Evolutionary conservation across 2,113 vertebrate genomes (phyloP), one percentile per base, ranked within the genome.

Genomic region (Ranitomeya variabilis): DNA sequence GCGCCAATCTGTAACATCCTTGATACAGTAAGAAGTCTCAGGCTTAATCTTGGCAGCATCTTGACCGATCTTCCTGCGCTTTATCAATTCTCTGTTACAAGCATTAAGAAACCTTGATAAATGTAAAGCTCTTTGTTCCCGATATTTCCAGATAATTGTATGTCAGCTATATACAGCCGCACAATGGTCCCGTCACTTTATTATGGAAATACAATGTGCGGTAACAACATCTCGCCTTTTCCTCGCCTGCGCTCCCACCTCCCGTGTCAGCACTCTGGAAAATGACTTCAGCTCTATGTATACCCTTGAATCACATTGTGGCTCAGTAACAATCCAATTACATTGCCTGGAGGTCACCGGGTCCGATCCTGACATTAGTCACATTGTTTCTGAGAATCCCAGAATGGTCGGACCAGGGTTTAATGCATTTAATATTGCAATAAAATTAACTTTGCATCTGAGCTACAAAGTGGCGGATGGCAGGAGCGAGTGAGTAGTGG

Each of bases 381-480:
- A 26, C 54, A 57, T 80, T 80, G 26, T 57, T 59, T 60, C 78
- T 80, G 12, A 80, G 78, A 80, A 80, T 60, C 12, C 19, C 12
- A 54, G 5, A 45, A 19, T 57, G 77, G 52, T 57, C 21, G 51
- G 52, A 78, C 52, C 23, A 21, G 11, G 13, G n/a, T 23, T 23
- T 80, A 80, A 57, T 57, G 51, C 19, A n/a, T 23, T 80, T 74
- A 80, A 80, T 13, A n/a, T 31, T 23, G 19, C 55, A 15, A 80
- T 59, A 60, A 79, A 80, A 59, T 26, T 80, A 26, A 76, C 55
- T 57, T 55, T 80, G 77, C 23, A 80, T 80, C 77, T 55, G 6
- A 14, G 54, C 37, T 77, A 15, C 6, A 52, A 26, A 80, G 19
- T 54, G 19, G 45, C 54, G 19, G 11, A 9, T 19, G 4, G 19